These are phyloP conservation scores for Daktulosphaira vitifoliae DNA, from an alignment of 1,140 invertebrate species.

Conservation along the genomic window DNA sequence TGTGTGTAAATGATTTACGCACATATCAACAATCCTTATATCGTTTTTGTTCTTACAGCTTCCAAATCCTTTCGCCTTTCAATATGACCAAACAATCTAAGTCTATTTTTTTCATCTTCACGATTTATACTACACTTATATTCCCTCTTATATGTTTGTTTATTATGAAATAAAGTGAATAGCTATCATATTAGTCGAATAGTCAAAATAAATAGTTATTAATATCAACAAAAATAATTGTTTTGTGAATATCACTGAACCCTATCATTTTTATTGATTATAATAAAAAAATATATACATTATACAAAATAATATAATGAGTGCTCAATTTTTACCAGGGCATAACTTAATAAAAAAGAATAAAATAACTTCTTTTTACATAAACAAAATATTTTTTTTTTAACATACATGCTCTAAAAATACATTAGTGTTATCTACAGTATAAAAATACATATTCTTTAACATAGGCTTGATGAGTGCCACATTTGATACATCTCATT, in stretches of 20 bases:
- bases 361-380: conserved; percentile 19
- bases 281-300: conserved; percentile 33
- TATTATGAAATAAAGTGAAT: no score
- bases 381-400: conserved; percentile 32
- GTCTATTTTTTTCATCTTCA: no score
- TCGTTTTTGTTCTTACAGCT: no score
- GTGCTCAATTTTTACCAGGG: conserved; percentile 16
- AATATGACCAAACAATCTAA: no score
- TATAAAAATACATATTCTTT: conserved; percentile 33
- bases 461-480: conserved; percentile 30
- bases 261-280: conserved; percentile 27
- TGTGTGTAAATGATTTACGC: no score
- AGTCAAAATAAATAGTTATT: no score
- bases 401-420: conserved; percentile 30
- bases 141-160: no score
- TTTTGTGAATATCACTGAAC: conserved; percentile 18
- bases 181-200: no score
- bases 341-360: conserved; percentile 24
- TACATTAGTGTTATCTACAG: conserved; percentile 32
- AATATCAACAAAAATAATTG: no score
- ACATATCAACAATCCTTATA: no score
- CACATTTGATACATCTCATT: conserved; percentile 27
- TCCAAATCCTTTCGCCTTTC: no score
- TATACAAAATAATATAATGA: conserved; percentile 32
- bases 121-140: no score